These are phyloP conservation scores for Lepidonotus clava DNA, from an alignment of 2,888 invertebrate species.

Conservation along the genomic window DNA sequence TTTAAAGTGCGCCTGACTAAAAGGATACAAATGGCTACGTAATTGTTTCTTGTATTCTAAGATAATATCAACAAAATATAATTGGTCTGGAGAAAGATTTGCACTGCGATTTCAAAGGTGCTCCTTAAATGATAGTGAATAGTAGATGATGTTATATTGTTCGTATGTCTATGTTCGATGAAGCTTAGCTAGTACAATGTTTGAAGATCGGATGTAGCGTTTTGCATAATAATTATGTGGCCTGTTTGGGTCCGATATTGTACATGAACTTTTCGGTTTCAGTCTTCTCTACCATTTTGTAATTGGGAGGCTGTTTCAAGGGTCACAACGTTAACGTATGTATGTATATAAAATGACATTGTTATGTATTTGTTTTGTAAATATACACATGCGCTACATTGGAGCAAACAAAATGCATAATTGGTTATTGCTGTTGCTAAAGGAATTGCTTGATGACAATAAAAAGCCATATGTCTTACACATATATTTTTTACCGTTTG, in stretches of 20 bases:
- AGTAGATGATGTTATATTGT: too few relatives aligned
- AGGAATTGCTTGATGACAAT: background rate
- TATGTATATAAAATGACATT: background rate
- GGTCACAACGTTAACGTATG: too few relatives aligned
- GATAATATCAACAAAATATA: background rate
- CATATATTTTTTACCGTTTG: background rate
- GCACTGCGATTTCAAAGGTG: background rate
- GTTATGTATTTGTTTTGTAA: slow-evolving; percentile 7
- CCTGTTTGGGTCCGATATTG: background rate
- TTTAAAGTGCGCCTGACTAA: background rate
- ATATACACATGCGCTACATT: background rate
- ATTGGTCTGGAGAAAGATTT: background rate
- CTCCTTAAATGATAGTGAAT: background rate
- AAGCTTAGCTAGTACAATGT: too few relatives aligned
- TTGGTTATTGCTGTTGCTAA: background rate
- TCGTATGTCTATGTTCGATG: too few relatives aligned
- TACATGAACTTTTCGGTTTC: background rate
- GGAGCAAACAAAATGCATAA: background rate
- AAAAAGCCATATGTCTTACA: slow-evolving; percentile 1
- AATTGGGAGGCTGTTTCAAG: too few relatives aligned
- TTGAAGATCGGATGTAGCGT: too few relatives aligned
- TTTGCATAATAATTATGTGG: too few relatives aligned
- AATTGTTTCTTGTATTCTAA: too few relatives aligned
- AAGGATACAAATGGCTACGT: background rate
- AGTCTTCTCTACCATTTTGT: too few relatives aligned